Evolutionary conservation across 2,113 vertebrate species (phyloP).

Genomic region (Arenaria interpres): DNA sequence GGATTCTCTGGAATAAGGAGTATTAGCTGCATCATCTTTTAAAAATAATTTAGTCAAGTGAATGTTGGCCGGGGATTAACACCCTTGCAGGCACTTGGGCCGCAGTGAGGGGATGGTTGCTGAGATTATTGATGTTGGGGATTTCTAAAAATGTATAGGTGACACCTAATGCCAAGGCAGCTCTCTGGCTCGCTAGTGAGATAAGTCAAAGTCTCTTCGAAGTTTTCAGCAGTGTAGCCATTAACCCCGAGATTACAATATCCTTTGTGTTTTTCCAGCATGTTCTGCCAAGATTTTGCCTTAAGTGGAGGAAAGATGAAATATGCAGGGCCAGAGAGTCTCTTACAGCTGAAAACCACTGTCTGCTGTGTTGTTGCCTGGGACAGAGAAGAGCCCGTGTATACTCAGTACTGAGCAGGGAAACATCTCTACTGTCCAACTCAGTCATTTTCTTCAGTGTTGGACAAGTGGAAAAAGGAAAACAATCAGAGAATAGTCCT

Average conservation of each 20-base stretch:
- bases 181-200: slow-evolving; percentile 38
- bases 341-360: slow-evolving; percentile 2
- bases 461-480: neutral
- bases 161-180: slow-evolving; percentile 42
- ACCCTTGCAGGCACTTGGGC: neutral
- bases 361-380: neutral
- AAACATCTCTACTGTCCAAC: neutral
- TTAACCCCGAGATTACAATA: slow-evolving; percentile 62
- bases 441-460: neutral
- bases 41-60: slow-evolving; percentile 63
- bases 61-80: slow-evolving; percentile 41
- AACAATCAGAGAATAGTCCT: neutral
- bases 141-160: slow-evolving; percentile 42
- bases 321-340: neutral
- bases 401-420: neutral
- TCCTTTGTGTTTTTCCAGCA: slow-evolving; percentile 56
- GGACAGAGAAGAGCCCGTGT: neutral
- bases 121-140: slow-evolving; percentile 21
- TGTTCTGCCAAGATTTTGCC: slow-evolving; percentile 16
- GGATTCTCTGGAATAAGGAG: slow-evolving; percentile 65
- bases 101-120: slow-evolving; percentile 1
- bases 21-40: slow-evolving; percentile 66
- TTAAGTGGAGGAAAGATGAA: slow-evolving; percentile 44
- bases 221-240: slow-evolving; percentile 40
- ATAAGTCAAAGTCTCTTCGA: slow-evolving; percentile 40